Percentiles rank a stretch among this genome's conserved stretches.
phyloP scores from a whole-genome alignment of 1,140 invertebrate species.

The Grapholita molesta region DNA sequence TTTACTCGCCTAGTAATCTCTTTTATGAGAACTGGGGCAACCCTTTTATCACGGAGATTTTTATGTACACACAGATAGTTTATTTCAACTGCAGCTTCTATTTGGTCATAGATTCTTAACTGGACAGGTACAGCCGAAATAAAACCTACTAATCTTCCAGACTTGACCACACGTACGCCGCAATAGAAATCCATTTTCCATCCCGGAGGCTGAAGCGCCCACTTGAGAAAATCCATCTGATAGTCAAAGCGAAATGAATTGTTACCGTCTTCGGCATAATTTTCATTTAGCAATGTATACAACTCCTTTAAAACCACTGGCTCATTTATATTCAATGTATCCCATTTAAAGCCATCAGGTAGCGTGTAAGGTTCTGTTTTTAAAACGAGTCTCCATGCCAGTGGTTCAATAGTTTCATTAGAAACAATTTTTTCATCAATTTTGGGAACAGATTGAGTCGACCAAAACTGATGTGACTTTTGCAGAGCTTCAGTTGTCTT shows the following conservation, averaged over 20 bases:
- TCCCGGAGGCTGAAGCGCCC: slow-evolving; percentile 98
- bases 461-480: slow-evolving; percentile 98
- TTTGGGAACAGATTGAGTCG: slow-evolving; percentile 98
- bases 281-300: slow-evolving; percentile 97
- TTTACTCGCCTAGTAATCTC: slow-evolving; percentile 99
- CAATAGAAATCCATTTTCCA: slow-evolving; percentile 98
- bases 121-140: slow-evolving; percentile 98
- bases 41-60: slow-evolving; percentile 97
- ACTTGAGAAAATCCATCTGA: slow-evolving; percentile 96
- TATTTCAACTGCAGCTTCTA: slow-evolving; percentile 97
- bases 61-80: slow-evolving; percentile 99
- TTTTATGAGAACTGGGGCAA: slow-evolving; percentile 98
- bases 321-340: slow-evolving; percentile 95
- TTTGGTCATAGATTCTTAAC: slow-evolving; percentile 93
- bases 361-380: slow-evolving; percentile 94
- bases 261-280: slow-evolving; percentile 99
- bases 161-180: slow-evolving; percentile 96
- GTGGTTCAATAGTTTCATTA: slow-evolving; percentile 94
- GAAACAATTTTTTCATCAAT: slow-evolving; percentile 86
- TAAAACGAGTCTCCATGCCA: slow-evolving; percentile 91
- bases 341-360: slow-evolving; percentile 97
- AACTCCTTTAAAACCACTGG: slow-evolving; percentile 94
- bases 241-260: slow-evolving; percentile 99
- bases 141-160: slow-evolving; percentile 96
- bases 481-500: slow-evolving; percentile 87